phyloP scores from a whole-genome alignment of 2,113 vertebrate genomes.

The Syngnathus typhle region DNA sequence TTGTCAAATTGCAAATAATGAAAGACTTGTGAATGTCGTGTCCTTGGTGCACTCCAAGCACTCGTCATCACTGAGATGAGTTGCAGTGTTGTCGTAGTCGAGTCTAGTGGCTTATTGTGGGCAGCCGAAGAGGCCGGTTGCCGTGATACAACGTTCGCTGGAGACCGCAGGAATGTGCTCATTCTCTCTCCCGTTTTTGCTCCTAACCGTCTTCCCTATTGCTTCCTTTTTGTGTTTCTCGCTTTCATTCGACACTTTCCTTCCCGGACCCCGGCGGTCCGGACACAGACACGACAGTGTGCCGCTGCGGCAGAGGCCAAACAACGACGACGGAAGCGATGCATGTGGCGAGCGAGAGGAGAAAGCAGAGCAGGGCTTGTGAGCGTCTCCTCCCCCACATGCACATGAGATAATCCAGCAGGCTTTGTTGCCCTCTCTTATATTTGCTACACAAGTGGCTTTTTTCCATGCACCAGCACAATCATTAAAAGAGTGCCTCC shows the following conservation, averaged over 20 bases:
- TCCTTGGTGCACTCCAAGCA: neutral
- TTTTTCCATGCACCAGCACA: constrained; percentile 46
- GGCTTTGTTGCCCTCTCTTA: constrained; percentile 63
- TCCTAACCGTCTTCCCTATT: constrained; percentile 27
- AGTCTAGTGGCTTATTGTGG: constrained; percentile 31
- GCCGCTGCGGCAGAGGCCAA: constrained; percentile 62
- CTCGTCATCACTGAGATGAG: constrained; percentile 2
- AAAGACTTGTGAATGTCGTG: neutral
- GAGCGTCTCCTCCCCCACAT: constrained; percentile 34
- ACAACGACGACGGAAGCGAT: constrained; percentile 52
- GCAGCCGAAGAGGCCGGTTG: constrained; percentile 59
- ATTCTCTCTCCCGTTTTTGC: constrained; percentile 33
- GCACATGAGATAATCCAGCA: constrained; percentile 45
- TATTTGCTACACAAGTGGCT: constrained; percentile 36
- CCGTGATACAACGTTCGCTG: constrained; percentile 44
- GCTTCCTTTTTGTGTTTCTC: constrained; percentile 36
- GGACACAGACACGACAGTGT: constrained; percentile 64
- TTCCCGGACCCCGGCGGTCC: constrained; percentile 28
- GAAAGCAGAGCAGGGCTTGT: constrained; percentile 34
- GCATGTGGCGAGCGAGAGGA: constrained; percentile 51
- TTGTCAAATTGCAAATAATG: neutral
- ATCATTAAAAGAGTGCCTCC: constrained; percentile 57
- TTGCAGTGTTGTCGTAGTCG: constrained; percentile 12
- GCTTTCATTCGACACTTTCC: constrained; percentile 32
- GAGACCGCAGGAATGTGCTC: constrained; percentile 48